Evolutionary conservation across 2,797 vertebrate species (phyloP), one percentile per base, ranked within the genome.

Genomic region (Buphagus erythrorhynchus): DNA sequence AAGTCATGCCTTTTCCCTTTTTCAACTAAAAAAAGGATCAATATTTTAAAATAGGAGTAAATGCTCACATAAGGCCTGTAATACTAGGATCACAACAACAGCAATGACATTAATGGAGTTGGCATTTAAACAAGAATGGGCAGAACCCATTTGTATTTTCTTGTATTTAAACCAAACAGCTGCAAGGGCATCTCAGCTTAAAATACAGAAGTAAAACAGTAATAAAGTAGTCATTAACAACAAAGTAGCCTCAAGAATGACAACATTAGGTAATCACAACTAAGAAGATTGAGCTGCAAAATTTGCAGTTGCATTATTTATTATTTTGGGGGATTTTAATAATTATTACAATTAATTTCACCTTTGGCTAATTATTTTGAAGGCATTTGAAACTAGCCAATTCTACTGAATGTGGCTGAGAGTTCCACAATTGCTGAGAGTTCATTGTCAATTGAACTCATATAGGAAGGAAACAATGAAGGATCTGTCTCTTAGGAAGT

Each of bases 61-160:
- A 75, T 24, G 22, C 45, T 93, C 63, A 33, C 43, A 49, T 28
- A 69, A 91, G 46, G 24, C 26, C 55, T 72, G 48, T 22, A 78
- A 80, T 40, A 26, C 29, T 10, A 54, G 29, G 45, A 75, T 81
- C 76, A 76, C 58, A 84, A 49, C 17, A 86, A 74, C 55, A 86
- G 68, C 61, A 51, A 36, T 8, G 3, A 38, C 28, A 78, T 81
- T 76, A 86, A 84, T n/a, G 43, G 28, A 81, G 49, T 0, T 93
- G 87, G 62, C 73, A 81, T 84, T 88, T 81, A 54, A 81, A 94
- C 82, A 88, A 65, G 79, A 94, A 78, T 13, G 6, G 79, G 65
- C 28, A 93, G 43, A 93, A 81, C 43, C 86, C 22, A 0, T 55
- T 90, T 48, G 58, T 46, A 67, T 86, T 94, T 95, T 88, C 58